Evolutionary conservation across 2,113 vertebrate genomes (phyloP), one percentile per base, ranked within the genome.

Genomic region (Sinocyclocheilus anshuiensis): DNA sequence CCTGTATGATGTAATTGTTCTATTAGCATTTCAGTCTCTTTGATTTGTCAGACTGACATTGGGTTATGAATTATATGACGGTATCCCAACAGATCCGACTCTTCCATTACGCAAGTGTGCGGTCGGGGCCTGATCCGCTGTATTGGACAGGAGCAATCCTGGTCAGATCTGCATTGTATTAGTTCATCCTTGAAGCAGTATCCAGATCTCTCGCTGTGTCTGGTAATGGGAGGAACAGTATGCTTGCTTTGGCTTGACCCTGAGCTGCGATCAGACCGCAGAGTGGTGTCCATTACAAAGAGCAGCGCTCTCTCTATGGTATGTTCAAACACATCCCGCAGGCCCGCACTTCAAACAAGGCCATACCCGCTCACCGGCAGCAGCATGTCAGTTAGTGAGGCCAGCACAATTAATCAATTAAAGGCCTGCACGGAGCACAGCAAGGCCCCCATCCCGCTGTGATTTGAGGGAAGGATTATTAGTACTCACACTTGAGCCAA

Each of bases 341-440:
- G 89, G 90, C 87, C 83, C 84, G 36, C n/a, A 87, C 93, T 92
- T 94, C 93, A 94, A 94, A 94, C 81, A 87, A 61, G 86, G 84
- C 50, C 76, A 90, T 87, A 88, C 92, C 92, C 91, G 91, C 93
- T 12, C 90, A 85, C 91, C 90, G 93, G 91, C 92, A 89, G 93
- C 90, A 91, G 61, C 92, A 93, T 92, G 93, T 94, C 94, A 93
- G 91, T 93, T 94, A 91, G 90, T 89, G 91, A 90, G 91, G 90
- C 91, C 92, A 89, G 89, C 90, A 88, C 92, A 88, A 94, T 94
- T 93, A 94, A 94, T 95, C 93, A 94, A 92, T 92, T 93, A 92
- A 87, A 89, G 87, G 90, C 75, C 87, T 88, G 90, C 89, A 85
- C 84, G 53, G 92, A 87, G 88, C 81, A 86, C 86, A 63, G 88